phyloP scores from a whole-genome alignment of 2,113 vertebrate species.

The Sciurus niger region DNA sequence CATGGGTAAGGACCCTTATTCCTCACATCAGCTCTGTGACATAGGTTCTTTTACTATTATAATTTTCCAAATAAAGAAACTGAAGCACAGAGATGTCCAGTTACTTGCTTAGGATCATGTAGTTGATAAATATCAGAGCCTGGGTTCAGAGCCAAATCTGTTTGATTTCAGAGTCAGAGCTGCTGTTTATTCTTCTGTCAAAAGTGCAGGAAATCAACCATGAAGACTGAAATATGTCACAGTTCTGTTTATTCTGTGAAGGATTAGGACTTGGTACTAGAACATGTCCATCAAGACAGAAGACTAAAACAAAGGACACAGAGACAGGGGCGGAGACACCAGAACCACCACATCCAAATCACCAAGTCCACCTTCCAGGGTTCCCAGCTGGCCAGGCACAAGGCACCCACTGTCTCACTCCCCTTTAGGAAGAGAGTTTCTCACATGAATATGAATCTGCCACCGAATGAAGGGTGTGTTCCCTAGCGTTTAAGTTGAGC shows the following conservation, averaged over 20 bases:
- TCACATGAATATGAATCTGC: background rate
- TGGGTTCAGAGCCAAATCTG: background rate
- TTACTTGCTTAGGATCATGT: background rate
- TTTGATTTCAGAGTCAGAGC: slow-evolving; percentile 35
- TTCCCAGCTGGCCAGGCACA: background rate
- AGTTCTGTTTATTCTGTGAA: slow-evolving; percentile 29
- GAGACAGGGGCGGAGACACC: background rate
- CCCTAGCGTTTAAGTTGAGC: background rate
- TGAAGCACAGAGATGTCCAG: background rate
- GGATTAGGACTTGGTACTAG: background rate
- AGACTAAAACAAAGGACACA: slow-evolving; percentile 24
- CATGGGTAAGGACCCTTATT: background rate
- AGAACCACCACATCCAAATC: background rate
- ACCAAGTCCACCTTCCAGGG: background rate
- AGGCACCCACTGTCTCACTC: background rate
- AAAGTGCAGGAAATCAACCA: background rate
- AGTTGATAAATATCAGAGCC: background rate
- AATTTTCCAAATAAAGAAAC: slow-evolving; percentile 31
- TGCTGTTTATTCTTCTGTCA: background rate
- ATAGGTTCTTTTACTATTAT: background rate
- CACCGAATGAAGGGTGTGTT: background rate
- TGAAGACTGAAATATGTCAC: background rate
- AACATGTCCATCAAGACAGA: background rate
- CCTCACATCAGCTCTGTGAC: background rate
- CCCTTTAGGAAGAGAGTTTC: background rate